These are phyloP conservation scores for Cantharis flavilabris DNA, from an alignment of 2,888 invertebrate genomes.

Conservation along the genomic window DNA sequence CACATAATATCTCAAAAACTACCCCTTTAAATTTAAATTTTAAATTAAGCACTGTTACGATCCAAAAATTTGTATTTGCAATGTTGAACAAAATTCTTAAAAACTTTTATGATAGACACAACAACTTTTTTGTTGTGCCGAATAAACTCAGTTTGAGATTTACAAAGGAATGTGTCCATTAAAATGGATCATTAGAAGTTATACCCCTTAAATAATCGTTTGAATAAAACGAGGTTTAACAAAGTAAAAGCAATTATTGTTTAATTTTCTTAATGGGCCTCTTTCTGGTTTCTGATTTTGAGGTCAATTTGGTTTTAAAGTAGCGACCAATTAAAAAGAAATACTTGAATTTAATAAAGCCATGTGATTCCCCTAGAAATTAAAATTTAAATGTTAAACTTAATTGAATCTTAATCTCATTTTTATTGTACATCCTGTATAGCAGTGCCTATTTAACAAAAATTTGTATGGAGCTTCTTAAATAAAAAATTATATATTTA, in stretches of 20 bases:
- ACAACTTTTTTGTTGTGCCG: not conserved
- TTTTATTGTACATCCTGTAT: not conserved
- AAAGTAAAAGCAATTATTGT: not conserved
- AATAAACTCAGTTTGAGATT: not conserved
- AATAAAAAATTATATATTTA: not conserved
- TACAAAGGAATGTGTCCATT: not conserved
- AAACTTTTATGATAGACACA: not conserved
- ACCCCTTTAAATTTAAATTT: not conserved
- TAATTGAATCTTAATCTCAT: not conserved
- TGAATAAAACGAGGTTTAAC: not conserved
- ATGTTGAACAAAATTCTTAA: not conserved
- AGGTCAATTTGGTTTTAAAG: not conserved
- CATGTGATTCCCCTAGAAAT: not conserved
- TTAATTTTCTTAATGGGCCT: not conserved
- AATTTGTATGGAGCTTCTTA: not conserved
- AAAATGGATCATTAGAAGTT: not conserved
- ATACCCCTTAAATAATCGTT: not conserved
- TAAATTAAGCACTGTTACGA: not conserved
- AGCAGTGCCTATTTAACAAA: not conserved
- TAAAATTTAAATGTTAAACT: not conserved
- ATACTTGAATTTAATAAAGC: not conserved
- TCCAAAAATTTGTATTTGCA: not conserved
- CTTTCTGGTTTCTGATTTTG: not conserved
- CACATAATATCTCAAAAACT: not conserved
- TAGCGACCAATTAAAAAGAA: not conserved